Conservation (phyloP, 1,140 invertebrate species). For the Anoplophora glabripennis region DNA sequence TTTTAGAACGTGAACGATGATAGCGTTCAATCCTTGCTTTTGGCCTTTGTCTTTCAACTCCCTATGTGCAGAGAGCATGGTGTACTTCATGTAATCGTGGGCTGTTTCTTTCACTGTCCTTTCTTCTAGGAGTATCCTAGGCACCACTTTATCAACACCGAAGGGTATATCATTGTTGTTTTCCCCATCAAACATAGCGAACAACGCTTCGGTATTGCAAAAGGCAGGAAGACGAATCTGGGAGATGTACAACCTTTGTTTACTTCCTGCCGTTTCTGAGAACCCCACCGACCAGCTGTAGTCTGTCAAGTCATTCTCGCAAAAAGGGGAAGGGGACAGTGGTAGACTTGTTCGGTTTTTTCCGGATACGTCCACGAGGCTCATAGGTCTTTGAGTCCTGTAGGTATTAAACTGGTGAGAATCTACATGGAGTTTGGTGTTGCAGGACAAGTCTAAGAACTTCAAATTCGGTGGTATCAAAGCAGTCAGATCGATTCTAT, state of each 20-base stretch:
- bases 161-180: constrained; percentile 65
- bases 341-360: constrained; percentile 66
- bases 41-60: constrained; percentile 70
- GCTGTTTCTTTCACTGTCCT: constrained; percentile 74
- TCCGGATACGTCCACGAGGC: constrained; percentile 77
- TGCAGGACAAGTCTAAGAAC: constrained; percentile 81
- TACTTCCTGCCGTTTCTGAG: constrained; percentile 75
- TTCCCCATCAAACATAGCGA: constrained; percentile 78
- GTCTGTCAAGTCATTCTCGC: constrained; percentile 55
- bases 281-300: constrained; percentile 78
- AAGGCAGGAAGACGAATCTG: constrained; percentile 75
- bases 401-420: constrained; percentile 76
- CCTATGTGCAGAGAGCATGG: constrained; percentile 70
- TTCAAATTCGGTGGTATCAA: constrained; percentile 77
- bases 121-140: constrained; percentile 72
- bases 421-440: constrained; percentile 75
- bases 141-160: constrained; percentile 69
- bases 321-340: constrained; percentile 60
- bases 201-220: constrained; percentile 74
- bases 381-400: constrained; percentile 72
- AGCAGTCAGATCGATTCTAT: constrained; percentile 70
- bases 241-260: constrained; percentile 67
- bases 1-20: constrained; percentile 68
- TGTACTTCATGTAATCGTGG: constrained; percentile 80
- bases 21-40: constrained; percentile 66